Conservation (phyloP, 1,140 invertebrate genomes). For the Dolichoris vasculosae region DNA sequence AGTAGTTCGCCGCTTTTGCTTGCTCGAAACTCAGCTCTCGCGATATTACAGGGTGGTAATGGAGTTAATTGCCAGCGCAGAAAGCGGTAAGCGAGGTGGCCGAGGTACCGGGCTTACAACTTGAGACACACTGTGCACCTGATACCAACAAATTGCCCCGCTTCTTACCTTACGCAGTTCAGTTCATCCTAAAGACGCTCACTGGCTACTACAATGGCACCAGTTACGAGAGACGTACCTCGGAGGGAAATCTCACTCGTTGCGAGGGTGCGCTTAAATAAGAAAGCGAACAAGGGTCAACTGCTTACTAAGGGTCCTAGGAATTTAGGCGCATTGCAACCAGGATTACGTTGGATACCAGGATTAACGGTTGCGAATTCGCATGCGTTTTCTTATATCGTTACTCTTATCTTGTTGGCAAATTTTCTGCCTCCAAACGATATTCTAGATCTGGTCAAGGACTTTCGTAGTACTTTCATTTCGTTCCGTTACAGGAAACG, state of each 20-base stretch:
- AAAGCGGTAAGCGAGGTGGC: background rate
- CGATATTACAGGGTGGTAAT: conserved; percentile 73
- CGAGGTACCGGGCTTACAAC: conserved; percentile 68
- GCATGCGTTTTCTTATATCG: background rate
- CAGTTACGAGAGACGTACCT: background rate
- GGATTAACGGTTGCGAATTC: background rate
- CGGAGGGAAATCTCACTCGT: conserved; percentile 44
- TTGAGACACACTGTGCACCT: conserved; percentile 70
- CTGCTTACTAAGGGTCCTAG: background rate
- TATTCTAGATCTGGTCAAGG: background rate
- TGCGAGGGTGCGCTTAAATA: conserved; percentile 44
- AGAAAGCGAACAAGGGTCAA: conserved; percentile 50
- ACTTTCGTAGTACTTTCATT: too few species aligned
- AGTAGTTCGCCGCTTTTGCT: conserved; percentile 62
- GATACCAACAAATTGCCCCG: conserved; percentile 72
- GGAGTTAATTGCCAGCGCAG: conserved; percentile 70
- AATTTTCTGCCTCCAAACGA: too few species aligned
- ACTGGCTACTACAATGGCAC: conserved; percentile 25
- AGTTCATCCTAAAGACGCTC: conserved; percentile 62
- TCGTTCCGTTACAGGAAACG: too few species aligned
- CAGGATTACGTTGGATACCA: conserved; percentile 8
- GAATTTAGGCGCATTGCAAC: background rate
- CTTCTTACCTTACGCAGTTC: conserved; percentile 58
- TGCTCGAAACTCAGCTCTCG: conserved; percentile 60
- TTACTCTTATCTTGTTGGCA: background rate